Evolutionary conservation across 1,140 invertebrate species (phyloP), one percentile per base, ranked within the genome.

Genomic region (Hypsibius dujardini): DNA sequence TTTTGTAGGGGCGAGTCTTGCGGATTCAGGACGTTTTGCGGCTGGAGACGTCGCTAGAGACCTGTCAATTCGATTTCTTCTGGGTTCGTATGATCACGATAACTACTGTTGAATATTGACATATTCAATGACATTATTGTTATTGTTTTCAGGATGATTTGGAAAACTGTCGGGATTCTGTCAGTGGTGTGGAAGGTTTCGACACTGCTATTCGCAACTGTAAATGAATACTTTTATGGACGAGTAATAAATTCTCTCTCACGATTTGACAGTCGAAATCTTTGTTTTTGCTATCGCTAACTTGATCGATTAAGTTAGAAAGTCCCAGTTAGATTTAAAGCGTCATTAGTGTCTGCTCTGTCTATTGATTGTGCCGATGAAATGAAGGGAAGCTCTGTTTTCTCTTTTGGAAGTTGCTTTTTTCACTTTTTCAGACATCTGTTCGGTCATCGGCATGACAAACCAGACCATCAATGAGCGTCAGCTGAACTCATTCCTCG

Each of bases 391-490:
- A 28, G 28, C 28, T 0, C 28, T 28, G 28, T 28, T 28, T 74
- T 47, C 46, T 72, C 46, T 15, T 14, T 70, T 47, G 2, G 71
- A 46, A 47, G 69, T 12, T 45, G 40, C 67, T 40, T 69, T 72
- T 72, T 71, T 72, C 67, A 73, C 69, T 73, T 72, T 78, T 79
- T 71, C 74, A 84, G 82, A 95, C 83, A 89, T 97, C 14, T 97
- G 93, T 74, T 93, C 97, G 80, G 93, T 98, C 47, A 88, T 98
- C 45, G 90, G 89, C 73, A 95, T 94, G 59, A 97, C 95, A 2
- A 98, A 94, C 80, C 93, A 98, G 79, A 90, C 88, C 1, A 94
- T 98, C 78, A 87, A 92, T 71, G 88, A 88, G 77, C 81, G 82
- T 69, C 84, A 89, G 72, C 81, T 98, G 14, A 84, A 86, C 71